Base-by-base conservation (phyloP, 2,113 vertebrate species). In the Ophthalmolycus amberensis region DNA sequence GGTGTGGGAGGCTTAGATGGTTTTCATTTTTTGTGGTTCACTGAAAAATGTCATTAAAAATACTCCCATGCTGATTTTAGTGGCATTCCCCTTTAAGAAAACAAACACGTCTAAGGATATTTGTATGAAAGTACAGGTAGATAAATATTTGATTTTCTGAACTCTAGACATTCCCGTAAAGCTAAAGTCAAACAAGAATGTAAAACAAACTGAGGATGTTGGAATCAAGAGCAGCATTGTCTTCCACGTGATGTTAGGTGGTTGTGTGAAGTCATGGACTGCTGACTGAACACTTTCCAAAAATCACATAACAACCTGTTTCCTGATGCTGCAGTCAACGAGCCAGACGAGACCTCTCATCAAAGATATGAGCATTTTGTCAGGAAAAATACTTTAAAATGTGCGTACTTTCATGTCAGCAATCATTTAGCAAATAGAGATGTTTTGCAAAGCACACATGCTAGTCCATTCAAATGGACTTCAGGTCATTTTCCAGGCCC, bases 81-180 rank as follows among this genome's bases (percentile, higher is more conserved):
- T 56, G 40, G 37, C 38, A 54, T 63, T 40, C 8, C 42, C 67
- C 16, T 74, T 85, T 62, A 78, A 46, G 71, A 38, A 88, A 84
- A 82, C 79, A 85, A 76, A 81, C 77, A 82, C 6, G 34, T 78
- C 56, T 5, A 32, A 71, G 70, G 37, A 77, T 83, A 58, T 85
- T 48, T 75, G 60, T 73, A 48, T 80, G 50, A 77, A 85, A 79
- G 63, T 40, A 46, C 54, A 76, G 25, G 42, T 29, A 25, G 52
- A 82, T 80, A 79, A 89, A 87, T 91, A 85, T 92, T 92, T 90
- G 60, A 77, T 27, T 81, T 87, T 70, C 74, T 42, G 69, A 84
- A 79, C 65, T 71, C 73, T 34, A 29, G 9, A 46, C 44, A 32
- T 81, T 86, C 76, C 64, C 12, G 38, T 60, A 60, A 85, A 71